A percentile compares a stretch with the other conserved stretches of the same genome.
These are phyloP conservation scores for Willisornis vidua DNA, from an alignment of 2,113 vertebrate genomes.

Conservation along the genomic window DNA sequence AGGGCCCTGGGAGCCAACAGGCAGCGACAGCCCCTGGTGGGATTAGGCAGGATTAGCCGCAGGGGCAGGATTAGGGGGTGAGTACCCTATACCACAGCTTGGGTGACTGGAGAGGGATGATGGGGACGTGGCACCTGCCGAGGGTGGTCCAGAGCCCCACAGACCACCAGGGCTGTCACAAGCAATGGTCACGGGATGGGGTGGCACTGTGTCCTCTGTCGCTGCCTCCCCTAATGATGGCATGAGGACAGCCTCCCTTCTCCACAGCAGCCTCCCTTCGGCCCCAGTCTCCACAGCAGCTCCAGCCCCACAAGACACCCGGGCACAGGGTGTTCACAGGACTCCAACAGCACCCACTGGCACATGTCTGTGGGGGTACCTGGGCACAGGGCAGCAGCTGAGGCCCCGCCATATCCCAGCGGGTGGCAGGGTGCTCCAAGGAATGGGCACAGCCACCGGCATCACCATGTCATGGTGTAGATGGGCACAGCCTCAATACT, in stretches of 20 bases:
- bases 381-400: background rate
- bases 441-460: accelerated
- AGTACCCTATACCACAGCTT: background rate
- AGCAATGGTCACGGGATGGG: background rate
- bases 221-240: accelerated
- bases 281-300: background rate
- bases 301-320: background rate
- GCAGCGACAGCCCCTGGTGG: slow-evolving; percentile 55
- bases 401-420: accelerated
- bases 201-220: background rate
- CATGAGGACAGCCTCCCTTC: background rate
- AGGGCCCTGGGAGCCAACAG: slow-evolving; percentile 32
- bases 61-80: slow-evolving; percentile 32
- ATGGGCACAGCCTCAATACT: background rate
- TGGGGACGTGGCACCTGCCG: background rate
- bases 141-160: background rate
- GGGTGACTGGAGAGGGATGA: background rate
- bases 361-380: accelerated
- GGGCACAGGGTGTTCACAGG: background rate
- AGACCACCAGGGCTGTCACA: background rate
- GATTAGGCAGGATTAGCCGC: slow-evolving; percentile 62
- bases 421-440: background rate
- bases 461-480: accelerated
- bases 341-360: background rate
- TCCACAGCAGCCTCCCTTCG: background rate